Conservation (phyloP, 2,888 invertebrate species). For the Linnaemya vulpina region DNA sequence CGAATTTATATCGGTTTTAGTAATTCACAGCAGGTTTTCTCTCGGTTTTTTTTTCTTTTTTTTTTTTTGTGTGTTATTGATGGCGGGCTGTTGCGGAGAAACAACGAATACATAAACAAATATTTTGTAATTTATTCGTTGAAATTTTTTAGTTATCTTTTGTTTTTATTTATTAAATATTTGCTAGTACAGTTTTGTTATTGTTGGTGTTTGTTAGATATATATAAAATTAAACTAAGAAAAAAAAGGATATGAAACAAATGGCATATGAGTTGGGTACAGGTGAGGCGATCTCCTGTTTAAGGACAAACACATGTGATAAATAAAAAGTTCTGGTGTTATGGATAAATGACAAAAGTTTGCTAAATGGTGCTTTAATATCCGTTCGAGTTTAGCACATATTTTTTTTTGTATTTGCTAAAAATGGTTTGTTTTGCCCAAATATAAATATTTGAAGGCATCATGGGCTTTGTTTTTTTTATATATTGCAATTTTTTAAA, state of each 20-base stretch:
- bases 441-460: not conserved
- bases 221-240: not conserved
- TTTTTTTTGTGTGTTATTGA: slow-evolving; percentile 4
- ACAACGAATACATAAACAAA: not conserved
- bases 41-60: slow-evolving; percentile 24
- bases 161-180: slow-evolving; percentile 18
- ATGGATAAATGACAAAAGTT: not conserved
- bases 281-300: not conserved
- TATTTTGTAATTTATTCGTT: slow-evolving; percentile 1
- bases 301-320: not conserved
- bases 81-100: not conserved
- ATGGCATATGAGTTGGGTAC: slow-evolving; percentile 29
- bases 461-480: not conserved
- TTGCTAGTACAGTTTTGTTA: slow-evolving; percentile 13
- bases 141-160: slow-evolving; percentile 37
- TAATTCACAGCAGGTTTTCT: slow-evolving; percentile 24
- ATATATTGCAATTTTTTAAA: not conserved
- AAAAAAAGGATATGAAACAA: not conserved
- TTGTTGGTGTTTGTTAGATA: not conserved
- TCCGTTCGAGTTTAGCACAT: slow-evolving; percentile 44
- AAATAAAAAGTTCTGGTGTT: not conserved
- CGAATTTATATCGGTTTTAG: slow-evolving; percentile 45
- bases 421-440: not conserved
- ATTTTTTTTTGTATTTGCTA: not conserved
- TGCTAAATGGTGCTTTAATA: slow-evolving; percentile 56